Evolutionary conservation across 2,797 vertebrate genomes (phyloP), one percentile per base, ranked within the genome.

Genomic region (Salmo trutta): DNA sequence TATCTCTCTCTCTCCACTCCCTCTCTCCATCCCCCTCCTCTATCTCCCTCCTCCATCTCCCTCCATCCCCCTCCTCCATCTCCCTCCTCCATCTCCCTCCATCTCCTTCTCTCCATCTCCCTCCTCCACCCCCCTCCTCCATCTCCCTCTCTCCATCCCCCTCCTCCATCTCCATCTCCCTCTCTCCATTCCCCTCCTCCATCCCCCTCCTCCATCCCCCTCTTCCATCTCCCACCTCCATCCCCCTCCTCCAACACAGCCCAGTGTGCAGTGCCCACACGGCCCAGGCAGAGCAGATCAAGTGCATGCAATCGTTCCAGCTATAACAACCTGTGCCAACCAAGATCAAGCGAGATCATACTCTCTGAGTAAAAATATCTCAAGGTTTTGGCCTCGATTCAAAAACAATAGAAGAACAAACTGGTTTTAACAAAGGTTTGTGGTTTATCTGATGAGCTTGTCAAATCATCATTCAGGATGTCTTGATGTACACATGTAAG

Each of bases 261-360:
- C 68, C 66, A 80, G 82, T 36, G 76, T 66, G 77, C 71, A 67
- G 64, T 82, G 78, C 87, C 85, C 78, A 90, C 83, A 71, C 87
- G 65, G 7, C 19, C 68, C 83, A 85, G 3, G 47, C 76, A 21
- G 80, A 84, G 77, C 81, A 85, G 89, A 89, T 93, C 90, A 92
- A 93, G 89, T 87, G 88, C 85, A 86, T 75, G 83, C 84, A 87
- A 86, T 90, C 84, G 82, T 85, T 82, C 87, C 85, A 84, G 81
- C 90, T 87, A 88, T 87, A 88, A 90, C 73, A 78, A 87, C 84
- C 85, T 77, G 75, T 77, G 77, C 85, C 67, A 65, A 89, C 88
- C 85, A 77, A 84, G 87, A 89, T 91, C 86, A 89, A 89, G 84
- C 77, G 62, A 83, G 85, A 89, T 84, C 85, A 86, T 80, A 75